Base-by-base conservation (phyloP, 2,888 invertebrate genomes). In the Temnothorax rugatulus region DNA sequence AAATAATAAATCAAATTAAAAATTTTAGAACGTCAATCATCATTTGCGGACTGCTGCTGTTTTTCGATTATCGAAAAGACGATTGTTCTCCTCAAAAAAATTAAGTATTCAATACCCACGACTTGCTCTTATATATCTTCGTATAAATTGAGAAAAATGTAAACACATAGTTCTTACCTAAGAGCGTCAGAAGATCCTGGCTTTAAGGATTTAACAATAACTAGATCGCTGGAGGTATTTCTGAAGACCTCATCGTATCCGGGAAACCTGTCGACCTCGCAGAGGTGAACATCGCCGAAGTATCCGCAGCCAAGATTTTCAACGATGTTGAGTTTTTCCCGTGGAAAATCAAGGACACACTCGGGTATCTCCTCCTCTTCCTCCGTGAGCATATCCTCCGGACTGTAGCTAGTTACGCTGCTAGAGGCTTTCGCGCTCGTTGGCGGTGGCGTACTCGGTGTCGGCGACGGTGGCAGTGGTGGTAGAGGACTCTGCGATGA, bases 221-320 rank as follows among this genome's bases (percentile, higher is more conserved):
- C 97, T 77, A 97, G 95, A 91, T 96, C 92, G 86, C 91, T 93
- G 85, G 85, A 87, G 34, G 93, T 92, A 83, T 92, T 92, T 81
- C 94, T 92, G 84, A 94, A 93, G 84, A 93, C 88, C 87, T 95
- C 94, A 69, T 94, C 94, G 86, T 93, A 93, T 38, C 93, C 93
- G 0, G 95, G 93, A 85, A 94, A 94, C 84, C 94, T 95, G 89
- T 95, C 95, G 92, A 96, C 95, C 94, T 97, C 96, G 94, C 97
- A 97, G 92, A 97, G 94, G 94, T 97, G 96, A 92, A 96, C 95
- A 95, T 97, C 97, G 90, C 97, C 97, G 94, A 97, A 97, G 92
- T 97, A 96, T 87, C 97, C 97, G 91, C 96, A 96, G 81, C 97
- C 97, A 82, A 98, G 95, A 93, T 97, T 97, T 95, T 97, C 97